Conservation (phyloP, 64 coral and sea anemone genomes). For the Porites australiensis region DNA sequence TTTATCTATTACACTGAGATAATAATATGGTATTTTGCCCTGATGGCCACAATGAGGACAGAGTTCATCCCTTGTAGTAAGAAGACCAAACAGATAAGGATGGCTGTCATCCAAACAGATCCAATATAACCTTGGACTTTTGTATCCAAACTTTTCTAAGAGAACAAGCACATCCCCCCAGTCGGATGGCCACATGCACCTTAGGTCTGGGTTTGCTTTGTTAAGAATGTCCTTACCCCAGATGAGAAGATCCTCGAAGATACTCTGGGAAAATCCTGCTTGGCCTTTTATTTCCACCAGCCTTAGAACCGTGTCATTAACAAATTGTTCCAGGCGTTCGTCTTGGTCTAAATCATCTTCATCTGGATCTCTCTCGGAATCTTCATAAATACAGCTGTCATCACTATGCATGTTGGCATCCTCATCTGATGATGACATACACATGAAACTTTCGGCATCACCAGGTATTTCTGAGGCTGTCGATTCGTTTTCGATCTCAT, state of each 20-base stretch:
- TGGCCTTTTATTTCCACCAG: constrained; percentile 74
- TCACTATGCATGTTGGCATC: constrained; percentile 3
- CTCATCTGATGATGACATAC: not conserved
- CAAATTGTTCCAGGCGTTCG: constrained; percentile 33
- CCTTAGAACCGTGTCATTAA: constrained; percentile 64
- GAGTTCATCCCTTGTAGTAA: constrained; percentile 18
- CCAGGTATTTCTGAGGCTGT: not conserved
- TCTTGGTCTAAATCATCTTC: not conserved
- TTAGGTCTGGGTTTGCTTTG: constrained; percentile 20
- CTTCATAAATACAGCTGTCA: not conserved
- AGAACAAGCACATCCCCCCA: constrained; percentile 47
- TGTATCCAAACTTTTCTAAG: constrained; percentile 55
- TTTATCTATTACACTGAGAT: constrained; percentile 37
- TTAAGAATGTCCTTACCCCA: constrained; percentile 70
- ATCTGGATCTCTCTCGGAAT: not conserved
- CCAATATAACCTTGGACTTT: constrained; percentile 54
- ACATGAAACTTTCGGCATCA: not conserved
- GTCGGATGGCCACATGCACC: constrained; percentile 47
- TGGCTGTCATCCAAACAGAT: constrained; percentile 61
- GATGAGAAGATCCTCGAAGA: constrained; percentile 63
- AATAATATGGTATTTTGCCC: constrained; percentile 61
- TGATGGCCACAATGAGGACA: constrained; percentile 24
- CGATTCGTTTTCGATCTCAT: not conserved
- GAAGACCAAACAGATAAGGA: constrained; percentile 43
- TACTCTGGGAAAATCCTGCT: constrained; percentile 61